Evolutionary conservation across 1,140 invertebrate species (phyloP).

Genomic region (Myzus persicae): DNA sequence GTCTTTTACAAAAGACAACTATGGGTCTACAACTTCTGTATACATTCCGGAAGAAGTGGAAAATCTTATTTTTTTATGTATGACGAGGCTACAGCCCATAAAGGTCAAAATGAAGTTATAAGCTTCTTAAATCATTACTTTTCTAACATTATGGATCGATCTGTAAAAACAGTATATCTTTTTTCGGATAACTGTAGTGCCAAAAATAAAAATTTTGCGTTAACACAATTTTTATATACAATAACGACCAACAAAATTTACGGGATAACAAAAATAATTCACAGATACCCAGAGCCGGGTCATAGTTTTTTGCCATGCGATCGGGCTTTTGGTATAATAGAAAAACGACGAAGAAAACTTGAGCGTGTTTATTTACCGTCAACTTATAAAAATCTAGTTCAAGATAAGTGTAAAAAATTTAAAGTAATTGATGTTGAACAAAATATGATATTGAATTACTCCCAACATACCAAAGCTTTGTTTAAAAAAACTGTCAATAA

Average conservation of each 20-base stretch:
- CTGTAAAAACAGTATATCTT: not conserved
- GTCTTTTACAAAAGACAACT: no score
- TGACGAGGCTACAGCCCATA: not conserved
- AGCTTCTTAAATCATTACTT: not conserved
- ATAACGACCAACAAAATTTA: not conserved
- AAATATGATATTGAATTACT: not conserved
- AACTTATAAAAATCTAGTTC: not conserved
- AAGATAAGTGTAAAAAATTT: not conserved
- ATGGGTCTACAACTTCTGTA: not conserved
- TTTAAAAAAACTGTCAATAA: not conserved
- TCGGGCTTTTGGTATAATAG: not conserved
- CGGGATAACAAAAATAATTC: not conserved
- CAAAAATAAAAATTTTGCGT: not conserved
- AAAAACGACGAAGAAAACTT: not conserved
- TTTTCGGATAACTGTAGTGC: not conserved
- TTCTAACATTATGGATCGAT: not conserved
- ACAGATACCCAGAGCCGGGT: not conserved
- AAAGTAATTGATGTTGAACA: not conserved
- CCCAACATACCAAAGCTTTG: not conserved
- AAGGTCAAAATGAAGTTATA: not conserved
- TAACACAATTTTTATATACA: not conserved
- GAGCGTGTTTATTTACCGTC: not conserved
- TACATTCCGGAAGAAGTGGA: not conserved
- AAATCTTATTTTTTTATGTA: not conserved
- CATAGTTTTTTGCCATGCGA: not conserved